A percentile compares a stretch with the other conserved stretches of the same genome.
Evolutionary conservation across 2,888 invertebrate genomes (phyloP).

Genomic region (Sclerodermus sp.): DNA sequence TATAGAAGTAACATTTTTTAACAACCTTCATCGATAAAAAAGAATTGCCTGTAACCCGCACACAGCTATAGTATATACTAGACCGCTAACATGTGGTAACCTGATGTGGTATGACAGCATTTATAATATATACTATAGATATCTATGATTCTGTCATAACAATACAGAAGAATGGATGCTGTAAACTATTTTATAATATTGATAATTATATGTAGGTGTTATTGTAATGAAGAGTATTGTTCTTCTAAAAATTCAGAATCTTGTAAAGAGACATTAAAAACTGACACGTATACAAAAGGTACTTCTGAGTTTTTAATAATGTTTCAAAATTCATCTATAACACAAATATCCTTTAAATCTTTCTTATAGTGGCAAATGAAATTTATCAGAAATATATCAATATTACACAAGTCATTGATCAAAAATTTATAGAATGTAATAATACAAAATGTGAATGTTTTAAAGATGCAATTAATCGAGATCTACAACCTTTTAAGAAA

Average conservation of each 20-base stretch:
- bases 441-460: slow-evolving; percentile 68
- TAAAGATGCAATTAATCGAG: slow-evolving; percentile 66
- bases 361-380: slow-evolving; percentile 60
- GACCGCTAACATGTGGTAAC: too few species aligned
- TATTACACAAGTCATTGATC: slow-evolving; percentile 60
- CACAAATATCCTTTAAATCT: not conserved
- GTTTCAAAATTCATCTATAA: not conserved
- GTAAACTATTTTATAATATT: slow-evolving; percentile 12
- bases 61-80: too few species aligned
- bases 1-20: too few species aligned
- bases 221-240: slow-evolving; percentile 26
- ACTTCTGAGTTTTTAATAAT: slow-evolving; percentile 2
- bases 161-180: not conserved
- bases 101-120: too few species aligned
- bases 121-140: slow-evolving; percentile 2
- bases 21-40: too few species aligned
- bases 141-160: not conserved
- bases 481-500: slow-evolving; percentile 70
- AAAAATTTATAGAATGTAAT: slow-evolving; percentile 63
- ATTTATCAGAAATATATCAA: slow-evolving; percentile 56
- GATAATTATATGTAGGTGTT: not conserved
- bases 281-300: slow-evolving; percentile 24
- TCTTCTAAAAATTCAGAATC: slow-evolving; percentile 9
- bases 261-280: slow-evolving; percentile 13
- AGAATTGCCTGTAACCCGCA: too few species aligned